Evolutionary conservation across 2,888 invertebrate species (phyloP).

Genomic region (Lithophane ornitopus): DNA sequence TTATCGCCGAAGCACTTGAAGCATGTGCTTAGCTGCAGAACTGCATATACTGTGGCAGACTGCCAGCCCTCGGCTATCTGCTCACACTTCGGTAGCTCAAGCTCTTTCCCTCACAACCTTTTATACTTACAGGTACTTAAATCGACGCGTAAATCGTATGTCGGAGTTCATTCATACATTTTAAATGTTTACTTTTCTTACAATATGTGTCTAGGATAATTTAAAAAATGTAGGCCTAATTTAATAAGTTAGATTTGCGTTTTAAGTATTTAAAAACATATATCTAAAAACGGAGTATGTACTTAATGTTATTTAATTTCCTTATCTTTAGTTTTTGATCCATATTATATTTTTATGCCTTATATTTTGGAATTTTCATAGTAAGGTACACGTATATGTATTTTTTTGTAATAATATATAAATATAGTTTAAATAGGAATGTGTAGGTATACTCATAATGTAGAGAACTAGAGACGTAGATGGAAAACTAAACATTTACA

Average conservation of each 20-base stretch:
- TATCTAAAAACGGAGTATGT: neutral
- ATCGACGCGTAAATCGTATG: constrained; percentile 5
- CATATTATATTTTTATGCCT: neutral
- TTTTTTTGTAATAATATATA: neutral
- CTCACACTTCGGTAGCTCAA: constrained; percentile 28
- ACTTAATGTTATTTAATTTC: neutral
- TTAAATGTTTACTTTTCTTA: constrained; percentile 19
- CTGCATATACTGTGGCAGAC: constrained; percentile 32
- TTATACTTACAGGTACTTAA: neutral
- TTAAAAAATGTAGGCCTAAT: neutral
- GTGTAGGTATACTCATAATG: constrained; percentile 1
- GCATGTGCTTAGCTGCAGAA: constrained; percentile 5
- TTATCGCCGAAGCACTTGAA: constrained; percentile 2
- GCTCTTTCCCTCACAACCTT: constrained; percentile 22
- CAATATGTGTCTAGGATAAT: neutral
- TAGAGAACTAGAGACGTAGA: constrained; percentile 20
- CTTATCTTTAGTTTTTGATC: neutral
- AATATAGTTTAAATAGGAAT: constrained; percentile 10
- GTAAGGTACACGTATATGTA: neutral
- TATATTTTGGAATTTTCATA: neutral
- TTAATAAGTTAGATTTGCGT: neutral
- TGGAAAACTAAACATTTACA: constrained; percentile 55
- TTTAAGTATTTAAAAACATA: neutral
- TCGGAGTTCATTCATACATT: neutral
- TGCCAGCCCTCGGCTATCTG: constrained; percentile 33